Conservation (phyloP, 2,113 vertebrate species). For the Corythaixoides concolor region DNA sequence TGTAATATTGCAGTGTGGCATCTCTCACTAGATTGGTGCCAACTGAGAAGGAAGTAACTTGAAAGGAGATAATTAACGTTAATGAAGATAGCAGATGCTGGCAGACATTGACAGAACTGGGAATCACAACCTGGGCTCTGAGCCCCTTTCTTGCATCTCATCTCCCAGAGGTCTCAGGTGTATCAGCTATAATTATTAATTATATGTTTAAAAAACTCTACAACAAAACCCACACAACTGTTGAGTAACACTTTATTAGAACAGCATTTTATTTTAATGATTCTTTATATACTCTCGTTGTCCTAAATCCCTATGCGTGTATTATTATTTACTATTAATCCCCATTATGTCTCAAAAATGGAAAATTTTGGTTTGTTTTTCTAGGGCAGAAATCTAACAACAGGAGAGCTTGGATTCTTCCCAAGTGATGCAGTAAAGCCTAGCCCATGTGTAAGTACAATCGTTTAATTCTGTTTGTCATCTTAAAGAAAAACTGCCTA, state of each 20-base stretch:
- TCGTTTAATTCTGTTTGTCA: slow-evolving; percentile 7
- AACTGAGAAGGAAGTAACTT: neutral
- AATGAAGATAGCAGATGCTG: neutral
- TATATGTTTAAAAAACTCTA: neutral
- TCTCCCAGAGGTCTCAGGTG: neutral
- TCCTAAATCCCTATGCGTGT: neutral
- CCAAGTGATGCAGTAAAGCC: slow-evolving; percentile 95
- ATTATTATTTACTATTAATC: neutral
- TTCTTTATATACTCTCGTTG: neutral
- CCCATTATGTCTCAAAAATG: neutral
- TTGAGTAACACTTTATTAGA: neutral
- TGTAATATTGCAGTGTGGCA: neutral
- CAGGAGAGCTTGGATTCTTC: slow-evolving; percentile 93
- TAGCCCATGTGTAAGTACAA: slow-evolving; percentile 90
- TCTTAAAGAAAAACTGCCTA: neutral
- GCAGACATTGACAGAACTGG: neutral
- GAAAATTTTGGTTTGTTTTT: slow-evolving; percentile 60
- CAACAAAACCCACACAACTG: neutral
- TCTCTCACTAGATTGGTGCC: neutral
- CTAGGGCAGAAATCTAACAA: slow-evolving; percentile 90
- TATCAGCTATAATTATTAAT: neutral
- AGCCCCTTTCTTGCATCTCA: neutral
- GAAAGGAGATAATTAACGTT: neutral
- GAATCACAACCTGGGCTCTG: neutral
- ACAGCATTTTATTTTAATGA: neutral